phyloP scores from a whole-genome alignment of 1,140 invertebrate genomes.

The Drepana arcuata region DNA sequence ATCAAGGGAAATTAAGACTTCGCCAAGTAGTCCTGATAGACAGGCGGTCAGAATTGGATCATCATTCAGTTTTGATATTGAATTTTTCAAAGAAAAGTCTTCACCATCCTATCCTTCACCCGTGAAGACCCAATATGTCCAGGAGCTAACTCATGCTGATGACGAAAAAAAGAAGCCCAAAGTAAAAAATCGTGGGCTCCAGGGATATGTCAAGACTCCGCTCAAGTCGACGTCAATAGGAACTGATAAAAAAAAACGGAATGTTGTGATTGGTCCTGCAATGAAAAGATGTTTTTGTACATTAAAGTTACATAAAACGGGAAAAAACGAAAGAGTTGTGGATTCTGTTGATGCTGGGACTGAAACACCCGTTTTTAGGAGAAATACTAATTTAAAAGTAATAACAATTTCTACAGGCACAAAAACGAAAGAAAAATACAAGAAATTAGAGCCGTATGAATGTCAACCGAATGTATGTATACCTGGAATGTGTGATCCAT shows the following conservation, averaged over 20 bases:
- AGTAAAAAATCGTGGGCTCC: background rate
- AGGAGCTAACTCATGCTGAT: background rate
- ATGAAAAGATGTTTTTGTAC: slow-evolving; percentile 13
- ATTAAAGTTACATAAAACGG: slow-evolving; percentile 5
- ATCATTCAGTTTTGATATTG: slow-evolving; percentile 25
- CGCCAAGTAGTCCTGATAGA: background rate
- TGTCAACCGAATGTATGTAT: slow-evolving; percentile 23
- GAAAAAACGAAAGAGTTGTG: background rate
- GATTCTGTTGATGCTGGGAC: too few relatives aligned
- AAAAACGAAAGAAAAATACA: background rate
- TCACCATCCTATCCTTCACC: too few relatives aligned
- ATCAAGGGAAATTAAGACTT: background rate
- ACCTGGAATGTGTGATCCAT: slow-evolving; percentile 22
- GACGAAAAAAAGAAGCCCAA: background rate
- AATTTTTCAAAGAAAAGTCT: slow-evolving; percentile 34
- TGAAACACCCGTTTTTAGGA: background rate
- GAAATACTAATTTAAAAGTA: background rate
- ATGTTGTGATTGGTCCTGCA: background rate
- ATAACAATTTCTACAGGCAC: background rate
- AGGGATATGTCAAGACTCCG: background rate
- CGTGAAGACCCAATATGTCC: too few relatives aligned
- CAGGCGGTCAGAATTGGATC: slow-evolving; percentile 21
- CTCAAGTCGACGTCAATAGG: background rate
- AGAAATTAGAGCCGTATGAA: slow-evolving; percentile 14
- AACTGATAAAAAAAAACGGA: background rate